Conservation (phyloP, 1,140 invertebrate genomes). For the Polypedilum pembai region DNA sequence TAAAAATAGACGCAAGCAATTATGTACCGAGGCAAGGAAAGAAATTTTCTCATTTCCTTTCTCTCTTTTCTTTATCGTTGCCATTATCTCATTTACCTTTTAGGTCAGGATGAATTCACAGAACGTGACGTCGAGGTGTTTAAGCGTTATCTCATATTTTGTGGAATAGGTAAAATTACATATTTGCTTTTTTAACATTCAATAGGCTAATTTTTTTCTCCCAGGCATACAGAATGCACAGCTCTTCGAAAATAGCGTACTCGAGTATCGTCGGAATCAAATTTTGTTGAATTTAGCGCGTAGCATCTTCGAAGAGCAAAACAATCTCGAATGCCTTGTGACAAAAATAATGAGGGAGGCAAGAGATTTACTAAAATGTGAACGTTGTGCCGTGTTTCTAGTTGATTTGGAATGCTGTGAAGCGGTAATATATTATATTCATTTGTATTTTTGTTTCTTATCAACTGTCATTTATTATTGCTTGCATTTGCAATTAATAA, state of each 20-base stretch:
- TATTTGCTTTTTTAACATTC: neutral
- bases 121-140: conserved; percentile 82
- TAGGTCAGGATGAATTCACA: conserved; percentile 72
- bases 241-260: conserved; percentile 86
- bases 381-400: conserved; percentile 83
- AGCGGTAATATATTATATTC: conserved; percentile 52
- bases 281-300: conserved; percentile 77
- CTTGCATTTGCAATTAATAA: neutral
- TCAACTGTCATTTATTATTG: neutral
- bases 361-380: conserved; percentile 83
- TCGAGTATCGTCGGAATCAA: conserved; percentile 91
- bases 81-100: neutral
- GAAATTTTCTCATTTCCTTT: too few species aligned
- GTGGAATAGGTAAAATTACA: conserved; percentile 67
- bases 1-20: neutral
- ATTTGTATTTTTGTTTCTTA: neutral
- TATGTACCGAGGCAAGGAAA: too few species aligned
- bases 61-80: too few species aligned
- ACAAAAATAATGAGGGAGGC: conserved; percentile 96
- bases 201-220: neutral
- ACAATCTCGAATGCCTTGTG: conserved; percentile 84
- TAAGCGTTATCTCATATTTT: conserved; percentile 86
- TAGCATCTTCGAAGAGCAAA: conserved; percentile 88
- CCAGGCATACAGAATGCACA: conserved; percentile 83
- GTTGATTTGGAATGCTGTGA: conserved; percentile 78